phyloP scores from a whole-genome alignment of 2,797 vertebrate species.

The Triplophysa bombifrons region DNA sequence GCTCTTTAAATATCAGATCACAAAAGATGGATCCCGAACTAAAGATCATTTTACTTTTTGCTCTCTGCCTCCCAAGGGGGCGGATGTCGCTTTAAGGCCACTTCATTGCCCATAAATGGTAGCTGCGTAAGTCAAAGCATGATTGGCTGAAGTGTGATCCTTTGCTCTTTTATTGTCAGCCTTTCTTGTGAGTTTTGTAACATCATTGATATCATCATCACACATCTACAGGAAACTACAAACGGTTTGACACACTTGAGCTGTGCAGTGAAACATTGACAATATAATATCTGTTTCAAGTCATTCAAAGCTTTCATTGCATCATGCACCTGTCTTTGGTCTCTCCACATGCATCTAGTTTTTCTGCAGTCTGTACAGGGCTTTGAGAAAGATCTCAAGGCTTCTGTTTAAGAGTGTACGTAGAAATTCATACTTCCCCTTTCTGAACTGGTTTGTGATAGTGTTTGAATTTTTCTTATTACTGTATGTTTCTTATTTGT shows the following conservation, averaged over 20 bases:
- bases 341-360: slow-evolving; percentile 64
- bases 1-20: too few species aligned
- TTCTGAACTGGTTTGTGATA: slow-evolving; percentile 45
- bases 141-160: slow-evolving; percentile 4
- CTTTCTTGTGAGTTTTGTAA: background rate
- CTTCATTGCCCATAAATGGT: slow-evolving; percentile 51
- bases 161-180: background rate
- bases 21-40: background rate
- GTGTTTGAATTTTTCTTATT: background rate
- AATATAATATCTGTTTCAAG: background rate
- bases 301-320: background rate
- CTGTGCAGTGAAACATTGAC: slow-evolving; percentile 1
- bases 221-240: slow-evolving; percentile 1
- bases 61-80: slow-evolving; percentile 3
- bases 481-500: background rate
- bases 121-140: slow-evolving; percentile 22
- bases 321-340: slow-evolving; percentile 45
- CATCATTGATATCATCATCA: background rate
- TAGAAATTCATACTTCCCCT: slow-evolving; percentile 56
- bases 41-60: background rate
- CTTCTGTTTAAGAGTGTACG: slow-evolving; percentile 76
- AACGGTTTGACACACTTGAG: background rate
- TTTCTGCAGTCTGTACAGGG: slow-evolving; percentile 73
- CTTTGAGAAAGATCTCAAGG: slow-evolving; percentile 72
- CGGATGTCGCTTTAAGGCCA: slow-evolving; percentile 20